Evolutionary conservation across 53 echinoderm and acorn worm genomes (phyloP), one percentile per base, ranked within the genome.

Genomic region (Actinopyga echinites): DNA sequence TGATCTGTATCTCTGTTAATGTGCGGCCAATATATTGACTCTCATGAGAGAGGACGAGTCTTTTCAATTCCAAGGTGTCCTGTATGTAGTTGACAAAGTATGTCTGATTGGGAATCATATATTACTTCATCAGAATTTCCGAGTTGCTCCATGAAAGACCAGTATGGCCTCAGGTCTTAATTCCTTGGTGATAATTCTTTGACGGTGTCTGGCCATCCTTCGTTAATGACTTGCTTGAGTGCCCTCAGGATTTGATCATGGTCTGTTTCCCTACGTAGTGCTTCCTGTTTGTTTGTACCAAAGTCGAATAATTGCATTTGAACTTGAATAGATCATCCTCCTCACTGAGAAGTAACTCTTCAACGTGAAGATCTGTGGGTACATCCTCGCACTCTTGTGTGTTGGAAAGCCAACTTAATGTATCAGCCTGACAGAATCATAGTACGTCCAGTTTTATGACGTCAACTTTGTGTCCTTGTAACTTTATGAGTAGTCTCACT

Each of bases 11-110:
- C 56, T 1, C 19, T 42, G 25, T 85, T 67, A 19, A 93, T 93
- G 12, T 61, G 33, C 8, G 88, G 87, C 91, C 93, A 93, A 57
- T 79, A 91, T 2, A 93, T 83, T 25, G 84, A 57, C 62, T 90
- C 85, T 49, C 91, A 57, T 12, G 88, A 84, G 20, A 85, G 79
- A 19, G 77, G 34, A 53, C 86, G 45, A 25, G 75, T 74, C 49
- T 45, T 74, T 30, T 74, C n/a, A n/a, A n/a, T n/a, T n/a, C n/a
- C n/a, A n/a, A n/a, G n/a, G n/a, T n/a, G n/a, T n/a, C n/a, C n/a
- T n/a, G n/a, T n/a, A n/a, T n/a, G n/a, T n/a, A n/a, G n/a, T n/a
- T 89, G 92, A 4, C 23, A 6, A 6, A 69, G 40, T 28, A 89
- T 92, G 79, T 89, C 89, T 7, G 42, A 10, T 25, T 43, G 71